Percentiles rank a stretch among this genome's conserved stretches.
phyloP scores from a whole-genome alignment of 2,113 vertebrate species.

The Burhinus oedicnemus region DNA sequence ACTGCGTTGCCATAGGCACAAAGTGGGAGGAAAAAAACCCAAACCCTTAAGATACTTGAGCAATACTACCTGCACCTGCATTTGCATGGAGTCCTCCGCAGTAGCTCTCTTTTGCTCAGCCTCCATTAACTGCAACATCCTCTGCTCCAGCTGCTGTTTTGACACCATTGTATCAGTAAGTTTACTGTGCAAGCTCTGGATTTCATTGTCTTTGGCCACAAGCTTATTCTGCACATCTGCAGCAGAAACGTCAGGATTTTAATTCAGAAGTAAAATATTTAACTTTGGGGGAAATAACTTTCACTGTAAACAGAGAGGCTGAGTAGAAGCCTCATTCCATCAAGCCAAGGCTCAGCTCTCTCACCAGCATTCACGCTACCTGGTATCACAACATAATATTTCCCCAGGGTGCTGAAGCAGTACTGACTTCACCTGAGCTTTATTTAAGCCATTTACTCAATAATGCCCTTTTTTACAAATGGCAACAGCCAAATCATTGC shows the following conservation, averaged over 20 bases:
- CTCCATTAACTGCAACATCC: slow-evolving; percentile 89
- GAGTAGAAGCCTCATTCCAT: neutral
- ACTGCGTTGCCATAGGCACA: neutral
- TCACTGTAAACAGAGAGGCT: neutral
- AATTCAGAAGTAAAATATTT: neutral
- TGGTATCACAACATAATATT: neutral
- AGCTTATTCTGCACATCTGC: slow-evolving; percentile 92
- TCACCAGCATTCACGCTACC: neutral
- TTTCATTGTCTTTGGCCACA: slow-evolving; percentile 89
- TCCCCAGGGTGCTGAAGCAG: neutral
- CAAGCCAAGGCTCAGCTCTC: neutral
- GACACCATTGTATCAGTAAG: slow-evolving; percentile 91
- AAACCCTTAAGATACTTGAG: neutral
- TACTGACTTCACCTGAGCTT: neutral
- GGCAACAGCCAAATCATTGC: neutral
- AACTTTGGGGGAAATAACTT: neutral
- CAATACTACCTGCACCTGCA: slow-evolving; percentile 80
- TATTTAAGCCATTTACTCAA: neutral
- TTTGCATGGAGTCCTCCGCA: slow-evolving; percentile 86
- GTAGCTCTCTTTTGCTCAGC: slow-evolving; percentile 86
- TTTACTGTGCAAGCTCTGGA: slow-evolving; percentile 91
- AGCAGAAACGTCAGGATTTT: slow-evolving; percentile 42
- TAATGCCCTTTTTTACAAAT: neutral
- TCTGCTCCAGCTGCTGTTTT: slow-evolving; percentile 93
- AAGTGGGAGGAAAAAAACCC: neutral